Base-by-base conservation (phyloP, 92 coral and sea anemone species). In the Actinostola sp. region DNA sequence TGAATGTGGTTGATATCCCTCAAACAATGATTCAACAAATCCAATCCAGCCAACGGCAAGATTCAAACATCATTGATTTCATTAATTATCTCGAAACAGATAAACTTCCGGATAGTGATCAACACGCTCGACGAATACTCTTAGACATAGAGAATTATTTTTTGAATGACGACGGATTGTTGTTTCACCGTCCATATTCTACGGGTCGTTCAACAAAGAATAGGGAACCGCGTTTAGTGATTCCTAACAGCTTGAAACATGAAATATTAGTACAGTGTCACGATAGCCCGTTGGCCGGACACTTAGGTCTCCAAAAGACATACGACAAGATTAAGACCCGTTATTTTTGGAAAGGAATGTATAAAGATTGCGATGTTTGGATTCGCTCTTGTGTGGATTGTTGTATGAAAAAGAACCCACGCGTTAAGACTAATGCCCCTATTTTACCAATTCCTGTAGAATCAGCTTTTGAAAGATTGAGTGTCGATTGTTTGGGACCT, bases 291-390 rank as follows among this genome's bases (percentile, higher is more conserved):
- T 25, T 71, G 0, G 89, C 85, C 0, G 89, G 92, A 35, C 89
- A 88, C 53, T 43, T 88, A 12, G 89, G 92, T 11, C 21, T 72
- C 15, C 79, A 72, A 10, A 88, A 88, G 43, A 77, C 85, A 13
- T 88, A 82, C 21, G 82, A 64, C 13, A 82, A 87, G 45, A 44
- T 87, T 1, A 45, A 79, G 11, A 76, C 61, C 17, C 78, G 77
- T 0, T 87, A 64, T 63, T 87, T 70, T 53, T 88, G 86, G 92
- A 53, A 50, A 17, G 86, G 84, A 20, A 87, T 82, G 92, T 82
- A 72, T 44, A 79, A 66, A 28, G 88, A 87, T 49, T 64, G 71
- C 13, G 70, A 65, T 62, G 60, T 48, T 43, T 82, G 88, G 88
- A 28, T 55, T 36, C 51, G 64, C 8, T 74, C 82, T 0, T 67